phyloP scores from a whole-genome alignment of 2,797 vertebrate genomes.

The Bovichtus variegatus region DNA sequence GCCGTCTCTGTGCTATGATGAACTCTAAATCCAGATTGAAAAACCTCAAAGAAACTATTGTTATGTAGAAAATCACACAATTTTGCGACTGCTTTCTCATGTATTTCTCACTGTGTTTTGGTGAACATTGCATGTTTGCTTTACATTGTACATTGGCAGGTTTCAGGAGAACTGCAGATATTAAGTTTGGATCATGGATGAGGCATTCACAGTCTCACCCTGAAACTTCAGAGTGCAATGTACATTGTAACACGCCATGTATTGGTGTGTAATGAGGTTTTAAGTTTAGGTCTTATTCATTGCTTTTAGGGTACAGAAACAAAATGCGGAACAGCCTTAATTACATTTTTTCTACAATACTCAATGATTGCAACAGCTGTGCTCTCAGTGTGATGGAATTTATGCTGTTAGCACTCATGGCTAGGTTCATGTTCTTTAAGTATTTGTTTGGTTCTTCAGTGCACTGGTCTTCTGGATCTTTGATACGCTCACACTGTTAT shows the following conservation, averaged over 20 bases:
- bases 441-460: slow-evolving; percentile 2
- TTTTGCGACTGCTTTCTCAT: too few relatives aligned
- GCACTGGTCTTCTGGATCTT: not conserved
- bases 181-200: slow-evolving; percentile 7
- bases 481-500: not conserved
- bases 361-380: slow-evolving; percentile 34
- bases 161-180: slow-evolving; percentile 1
- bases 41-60: too few relatives aligned
- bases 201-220: not conserved
- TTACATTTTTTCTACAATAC: slow-evolving; percentile 36
- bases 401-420: slow-evolving; percentile 6
- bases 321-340: slow-evolving; percentile 41
- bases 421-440: not conserved
- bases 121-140: not conserved
- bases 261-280: slow-evolving; percentile 30
- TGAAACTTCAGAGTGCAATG: not conserved
- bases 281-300: slow-evolving; percentile 12
- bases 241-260: slow-evolving; percentile 29
- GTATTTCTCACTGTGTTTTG: not conserved
- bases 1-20: too few relatives aligned
- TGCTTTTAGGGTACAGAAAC: slow-evolving; percentile 24
- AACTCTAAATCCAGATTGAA: too few relatives aligned
- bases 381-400: slow-evolving; percentile 14
- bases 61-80: too few relatives aligned
- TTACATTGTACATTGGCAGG: not conserved